phyloP scores from a whole-genome alignment of 1,140 invertebrate genomes.

The Ctenoplectra terminalis region DNA sequence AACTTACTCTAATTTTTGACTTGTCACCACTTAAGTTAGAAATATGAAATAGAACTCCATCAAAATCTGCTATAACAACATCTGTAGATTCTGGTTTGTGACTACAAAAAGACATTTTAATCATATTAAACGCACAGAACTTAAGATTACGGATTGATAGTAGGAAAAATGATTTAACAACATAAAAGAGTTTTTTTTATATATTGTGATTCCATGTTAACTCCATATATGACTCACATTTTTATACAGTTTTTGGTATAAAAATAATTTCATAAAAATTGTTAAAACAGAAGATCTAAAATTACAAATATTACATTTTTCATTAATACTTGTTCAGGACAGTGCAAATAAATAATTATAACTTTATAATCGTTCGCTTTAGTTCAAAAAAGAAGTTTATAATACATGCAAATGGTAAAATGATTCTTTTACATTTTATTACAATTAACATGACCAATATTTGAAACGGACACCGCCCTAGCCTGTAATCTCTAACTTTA shows the following conservation, averaged over 20 bases:
- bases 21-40: conserved; percentile 98
- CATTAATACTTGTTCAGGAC: not conserved
- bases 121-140: not conserved
- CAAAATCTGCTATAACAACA: conserved; percentile 97
- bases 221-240: not conserved
- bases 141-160: not conserved
- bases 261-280: not conserved
- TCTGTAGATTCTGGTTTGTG: conserved; percentile 97
- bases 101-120: conserved; percentile 84
- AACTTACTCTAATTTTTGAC: conserved; percentile 96
- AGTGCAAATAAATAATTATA: not conserved
- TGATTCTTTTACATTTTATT: not conserved
- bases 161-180: not conserved
- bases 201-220: too few relatives aligned
- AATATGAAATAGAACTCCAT: conserved; percentile 99
- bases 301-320: not conserved
- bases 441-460: conserved; percentile 18
- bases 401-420: not conserved
- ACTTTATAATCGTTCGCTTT: not conserved
- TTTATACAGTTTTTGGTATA: not conserved
- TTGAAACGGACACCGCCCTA: conserved; percentile 67
- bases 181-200: not conserved
- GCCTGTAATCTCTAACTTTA: conserved; percentile 36
- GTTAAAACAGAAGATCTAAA: not conserved
- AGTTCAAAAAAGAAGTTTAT: not conserved